Percentiles rank a stretch among this genome's conserved stretches.
phyloP scores from a whole-genome alignment of 2,113 vertebrate species.

The Vidua chalybeata region DNA sequence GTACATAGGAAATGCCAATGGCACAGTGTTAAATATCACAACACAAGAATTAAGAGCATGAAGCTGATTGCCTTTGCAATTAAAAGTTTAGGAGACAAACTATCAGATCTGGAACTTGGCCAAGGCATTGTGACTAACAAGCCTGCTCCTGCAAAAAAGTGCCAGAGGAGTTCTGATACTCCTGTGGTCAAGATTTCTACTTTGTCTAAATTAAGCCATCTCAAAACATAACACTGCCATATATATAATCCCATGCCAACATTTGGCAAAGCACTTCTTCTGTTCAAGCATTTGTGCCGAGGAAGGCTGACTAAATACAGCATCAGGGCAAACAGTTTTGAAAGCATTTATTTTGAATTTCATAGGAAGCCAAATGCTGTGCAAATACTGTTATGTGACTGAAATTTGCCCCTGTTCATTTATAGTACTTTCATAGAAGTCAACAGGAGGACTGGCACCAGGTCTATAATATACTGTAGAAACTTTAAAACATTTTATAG shows the following conservation, averaged over 20 bases:
- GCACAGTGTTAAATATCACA: background rate
- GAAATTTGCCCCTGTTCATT: background rate
- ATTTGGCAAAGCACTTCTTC: constrained; percentile 24
- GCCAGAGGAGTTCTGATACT: background rate
- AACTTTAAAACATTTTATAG: background rate
- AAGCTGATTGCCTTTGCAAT: background rate
- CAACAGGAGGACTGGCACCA: background rate
- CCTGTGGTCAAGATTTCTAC: constrained; percentile 22
- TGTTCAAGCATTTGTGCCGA: constrained; percentile 13
- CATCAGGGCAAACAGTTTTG: constrained; percentile 12
- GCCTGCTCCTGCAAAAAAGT: background rate
- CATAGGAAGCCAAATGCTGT: background rate
- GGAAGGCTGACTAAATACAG: constrained; percentile 31
- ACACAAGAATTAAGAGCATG: background rate
- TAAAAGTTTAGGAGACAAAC: constrained; percentile 4
- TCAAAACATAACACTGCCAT: background rate
- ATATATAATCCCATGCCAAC: constrained; percentile 24
- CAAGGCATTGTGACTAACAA: background rate
- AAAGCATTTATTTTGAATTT: constrained; percentile 18
- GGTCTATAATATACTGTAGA: background rate
- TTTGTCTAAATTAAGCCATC: constrained; percentile 30
- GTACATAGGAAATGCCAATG: background rate
- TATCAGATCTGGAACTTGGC: constrained; percentile 10
- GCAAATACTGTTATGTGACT: background rate
- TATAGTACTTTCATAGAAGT: background rate